Percentiles rank a stretch among this genome's conserved stretches.
phyloP scores from a whole-genome alignment of 2,113 vertebrate genomes.

The Pyrgilauda ruficollis region DNA sequence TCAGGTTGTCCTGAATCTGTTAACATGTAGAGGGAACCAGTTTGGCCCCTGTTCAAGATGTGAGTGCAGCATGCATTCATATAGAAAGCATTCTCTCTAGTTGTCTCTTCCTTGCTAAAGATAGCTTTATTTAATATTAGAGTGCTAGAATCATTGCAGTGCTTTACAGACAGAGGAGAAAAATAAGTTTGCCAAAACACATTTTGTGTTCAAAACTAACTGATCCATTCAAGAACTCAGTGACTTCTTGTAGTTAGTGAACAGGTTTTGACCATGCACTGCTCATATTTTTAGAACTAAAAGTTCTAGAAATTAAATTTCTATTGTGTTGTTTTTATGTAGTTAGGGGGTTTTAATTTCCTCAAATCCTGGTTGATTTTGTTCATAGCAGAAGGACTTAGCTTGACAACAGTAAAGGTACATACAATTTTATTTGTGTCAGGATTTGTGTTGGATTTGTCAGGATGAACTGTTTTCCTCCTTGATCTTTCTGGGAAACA shows the following conservation, averaged over 20 bases:
- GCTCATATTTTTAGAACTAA: not conserved
- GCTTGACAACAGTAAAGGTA: not conserved
- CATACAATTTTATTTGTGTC: not conserved
- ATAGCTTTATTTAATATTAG: not conserved
- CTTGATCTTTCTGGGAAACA: not conserved
- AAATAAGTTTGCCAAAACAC: not conserved
- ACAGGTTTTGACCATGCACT: not conserved
- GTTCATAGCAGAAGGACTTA: not conserved
- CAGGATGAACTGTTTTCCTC: not conserved
- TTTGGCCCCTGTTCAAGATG: not conserved
- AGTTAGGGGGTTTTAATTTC: fast-evolving
- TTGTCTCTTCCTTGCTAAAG: not conserved
- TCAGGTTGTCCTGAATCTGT: not conserved
- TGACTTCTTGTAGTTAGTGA: not conserved
- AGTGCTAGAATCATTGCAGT: not conserved
- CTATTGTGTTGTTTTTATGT: not conserved
- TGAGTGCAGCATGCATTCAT: not conserved
- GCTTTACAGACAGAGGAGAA: not conserved
- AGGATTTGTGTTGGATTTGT: not conserved
- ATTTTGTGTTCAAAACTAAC: not conserved
- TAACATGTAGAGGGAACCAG: not conserved
- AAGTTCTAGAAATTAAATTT: not conserved
- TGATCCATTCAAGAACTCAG: not conserved
- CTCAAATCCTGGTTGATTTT: not conserved
- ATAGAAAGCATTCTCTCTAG: not conserved